phyloP scores from a whole-genome alignment of 2,797 vertebrate genomes.

The Dicrostonyx torquatus region DNA sequence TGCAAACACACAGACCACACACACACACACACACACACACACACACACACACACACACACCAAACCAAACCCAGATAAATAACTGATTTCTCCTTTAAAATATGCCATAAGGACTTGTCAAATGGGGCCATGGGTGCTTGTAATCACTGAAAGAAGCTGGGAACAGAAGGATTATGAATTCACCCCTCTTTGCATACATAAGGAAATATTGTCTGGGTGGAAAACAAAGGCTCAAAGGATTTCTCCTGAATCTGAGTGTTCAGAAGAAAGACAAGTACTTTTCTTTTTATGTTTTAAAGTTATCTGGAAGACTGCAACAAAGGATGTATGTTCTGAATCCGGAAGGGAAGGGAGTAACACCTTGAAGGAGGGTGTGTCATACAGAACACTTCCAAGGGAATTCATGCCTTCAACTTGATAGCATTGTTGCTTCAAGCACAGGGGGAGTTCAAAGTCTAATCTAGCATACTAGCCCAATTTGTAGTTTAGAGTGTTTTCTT shows the following conservation, averaged over 20 bases:
- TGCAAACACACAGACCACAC: neutral
- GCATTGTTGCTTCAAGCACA: conserved; percentile 11
- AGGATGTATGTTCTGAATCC: neutral
- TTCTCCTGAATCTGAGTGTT: conserved; percentile 5
- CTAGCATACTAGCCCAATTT: neutral
- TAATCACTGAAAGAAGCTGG: neutral
- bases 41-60: neutral
- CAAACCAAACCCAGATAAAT: conserved; percentile 34
- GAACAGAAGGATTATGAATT: neutral
- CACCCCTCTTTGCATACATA: neutral
- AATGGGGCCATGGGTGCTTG: neutral
- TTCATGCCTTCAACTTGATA: conserved; percentile 3
- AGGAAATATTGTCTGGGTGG: neutral
- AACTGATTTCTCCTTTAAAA: neutral
- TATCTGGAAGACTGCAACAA: neutral
- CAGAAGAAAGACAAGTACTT: neutral
- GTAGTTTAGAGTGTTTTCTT: neutral
- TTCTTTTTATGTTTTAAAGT: conserved; percentile 24
- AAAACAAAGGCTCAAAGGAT: neutral
- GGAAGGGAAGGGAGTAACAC: neutral
- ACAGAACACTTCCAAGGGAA: neutral
- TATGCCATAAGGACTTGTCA: neutral
- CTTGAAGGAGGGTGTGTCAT: conserved; percentile 17
- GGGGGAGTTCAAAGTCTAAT: neutral
- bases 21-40: neutral